phyloP scores from a whole-genome alignment of 2,888 invertebrate species.

The Miltochrista miniata region DNA sequence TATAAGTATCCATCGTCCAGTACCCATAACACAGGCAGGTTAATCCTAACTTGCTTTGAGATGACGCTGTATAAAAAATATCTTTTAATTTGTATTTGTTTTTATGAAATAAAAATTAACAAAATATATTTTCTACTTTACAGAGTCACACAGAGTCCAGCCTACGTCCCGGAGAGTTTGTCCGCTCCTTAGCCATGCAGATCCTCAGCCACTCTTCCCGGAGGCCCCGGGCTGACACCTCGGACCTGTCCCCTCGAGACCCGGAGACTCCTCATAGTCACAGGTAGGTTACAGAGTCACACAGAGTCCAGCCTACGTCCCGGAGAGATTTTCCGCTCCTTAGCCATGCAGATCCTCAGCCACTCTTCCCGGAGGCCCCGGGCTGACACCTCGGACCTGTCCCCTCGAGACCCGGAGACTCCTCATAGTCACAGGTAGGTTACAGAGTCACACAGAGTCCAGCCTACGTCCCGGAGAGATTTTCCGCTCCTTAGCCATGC shows the following conservation, averaged over 20 bases:
- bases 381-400: constrained; percentile 55
- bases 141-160: constrained; percentile 92
- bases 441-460: constrained; percentile 87
- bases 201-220: constrained; percentile 87
- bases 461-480: constrained; percentile 94
- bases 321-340: constrained; percentile 91
- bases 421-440: constrained; percentile 40
- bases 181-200: constrained; percentile 93
- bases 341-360: constrained; percentile 92
- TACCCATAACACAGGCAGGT: too few species aligned
- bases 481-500: constrained; percentile 92
- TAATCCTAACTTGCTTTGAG: too few species aligned
- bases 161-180: constrained; percentile 92
- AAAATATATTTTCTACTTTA: neutral
- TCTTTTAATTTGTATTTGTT: too few species aligned
- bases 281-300: constrained; percentile 72
- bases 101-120: too few species aligned
- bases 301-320: constrained; percentile 93
- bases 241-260: constrained; percentile 42
- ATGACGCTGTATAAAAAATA: too few species aligned
- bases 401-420: constrained; percentile 42
- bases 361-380: constrained; percentile 81
- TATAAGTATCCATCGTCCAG: too few species aligned
- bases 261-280: constrained; percentile 41
- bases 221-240: constrained; percentile 58